Evolutionary conservation across 2,113 vertebrate genomes (phyloP).

Genomic region (Scopus umbretta): DNA sequence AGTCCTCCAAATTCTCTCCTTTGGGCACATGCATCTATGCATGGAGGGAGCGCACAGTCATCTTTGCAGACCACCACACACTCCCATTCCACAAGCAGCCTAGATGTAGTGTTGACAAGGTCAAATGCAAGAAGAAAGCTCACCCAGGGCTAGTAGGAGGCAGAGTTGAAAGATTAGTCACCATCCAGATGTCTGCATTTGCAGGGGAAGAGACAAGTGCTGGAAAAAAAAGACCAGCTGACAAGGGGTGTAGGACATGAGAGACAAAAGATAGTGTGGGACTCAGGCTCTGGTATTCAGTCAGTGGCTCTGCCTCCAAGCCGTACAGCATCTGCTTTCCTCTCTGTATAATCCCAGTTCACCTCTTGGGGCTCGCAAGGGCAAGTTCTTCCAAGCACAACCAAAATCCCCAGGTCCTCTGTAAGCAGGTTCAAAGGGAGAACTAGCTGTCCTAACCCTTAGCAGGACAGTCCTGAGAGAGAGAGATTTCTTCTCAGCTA

Average conservation of each 20-base stretch:
- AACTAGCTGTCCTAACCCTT: background rate
- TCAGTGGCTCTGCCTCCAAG: background rate
- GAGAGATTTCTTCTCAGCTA: background rate
- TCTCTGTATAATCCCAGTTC: background rate
- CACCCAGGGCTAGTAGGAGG: background rate
- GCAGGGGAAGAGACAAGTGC: background rate
- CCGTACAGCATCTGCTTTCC: background rate
- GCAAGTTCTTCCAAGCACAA: background rate
- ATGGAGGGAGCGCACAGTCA: rapidly evolving
- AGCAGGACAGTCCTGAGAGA: background rate
- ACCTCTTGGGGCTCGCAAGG: background rate
- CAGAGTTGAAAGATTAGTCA: conserved; percentile 24
- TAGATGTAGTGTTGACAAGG: background rate
- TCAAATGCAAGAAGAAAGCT: background rate
- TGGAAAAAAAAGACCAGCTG: background rate
- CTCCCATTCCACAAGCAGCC: background rate
- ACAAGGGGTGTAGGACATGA: background rate
- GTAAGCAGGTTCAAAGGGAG: background rate
- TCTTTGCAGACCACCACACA: background rate
- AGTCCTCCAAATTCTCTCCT: background rate
- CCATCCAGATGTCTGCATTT: background rate
- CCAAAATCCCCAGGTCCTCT: background rate
- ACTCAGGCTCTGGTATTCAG: background rate
- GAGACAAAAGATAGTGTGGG: background rate
- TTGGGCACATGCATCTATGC: background rate